Evolutionary conservation across 2,797 vertebrate species (phyloP).

Genomic region (Dicrostonyx torquatus): DNA sequence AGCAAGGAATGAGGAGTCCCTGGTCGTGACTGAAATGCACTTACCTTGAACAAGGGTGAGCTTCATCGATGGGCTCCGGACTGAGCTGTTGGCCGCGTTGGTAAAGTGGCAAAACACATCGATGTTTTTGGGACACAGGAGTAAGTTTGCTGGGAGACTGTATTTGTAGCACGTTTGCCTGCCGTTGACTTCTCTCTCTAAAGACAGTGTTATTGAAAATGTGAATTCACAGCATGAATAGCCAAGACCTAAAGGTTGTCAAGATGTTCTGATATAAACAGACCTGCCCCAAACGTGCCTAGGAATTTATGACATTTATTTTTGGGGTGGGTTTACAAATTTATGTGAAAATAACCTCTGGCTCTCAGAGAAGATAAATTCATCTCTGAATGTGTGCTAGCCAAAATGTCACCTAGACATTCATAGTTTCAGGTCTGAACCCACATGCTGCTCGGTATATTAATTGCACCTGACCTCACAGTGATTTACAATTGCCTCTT

Average conservation of each 20-base stretch:
- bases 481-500: neutral
- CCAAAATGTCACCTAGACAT: neutral
- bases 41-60: conserved; percentile 80
- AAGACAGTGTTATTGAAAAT: conserved; percentile 1
- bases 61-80: conserved; percentile 74
- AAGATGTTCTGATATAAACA: neutral
- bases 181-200: conserved; percentile 60
- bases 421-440: neutral
- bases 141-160: neutral
- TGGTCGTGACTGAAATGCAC: conserved; percentile 33
- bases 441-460: neutral
- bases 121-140: neutral
- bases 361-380: neutral
- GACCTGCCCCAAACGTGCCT: neutral
- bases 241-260: neutral
- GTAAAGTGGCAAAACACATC: conserved; percentile 73
- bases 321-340: neutral
- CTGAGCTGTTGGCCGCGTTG: conserved; percentile 61
- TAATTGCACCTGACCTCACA: neutral
- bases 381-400: neutral
- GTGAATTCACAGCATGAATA: neutral
- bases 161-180: conserved; percentile 78
- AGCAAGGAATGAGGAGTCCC: neutral
- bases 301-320: neutral
- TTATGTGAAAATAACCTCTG: neutral